Base-by-base conservation (phyloP, 2,888 invertebrate species). In the Anarsia innoxiella region DNA sequence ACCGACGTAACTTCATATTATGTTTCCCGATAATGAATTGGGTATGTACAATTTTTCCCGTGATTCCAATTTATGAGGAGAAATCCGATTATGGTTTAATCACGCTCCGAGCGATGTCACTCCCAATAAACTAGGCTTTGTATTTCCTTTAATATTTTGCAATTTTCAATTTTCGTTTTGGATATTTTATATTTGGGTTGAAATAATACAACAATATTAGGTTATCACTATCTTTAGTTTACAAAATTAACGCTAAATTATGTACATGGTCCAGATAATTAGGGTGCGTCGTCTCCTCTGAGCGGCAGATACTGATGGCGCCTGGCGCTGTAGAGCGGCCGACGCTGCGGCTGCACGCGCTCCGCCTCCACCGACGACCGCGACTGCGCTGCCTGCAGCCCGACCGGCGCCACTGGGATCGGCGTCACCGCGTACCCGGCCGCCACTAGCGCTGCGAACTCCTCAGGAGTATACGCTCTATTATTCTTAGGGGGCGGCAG, bases 361-460 rank as follows among this genome's bases (percentile, higher is more conserved):
- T 58, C 60, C 3, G 61, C 45, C 39, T 76, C 79, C 4, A 63
- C 46, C 6, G 65, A 67, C 5, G 83, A 76, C 37, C 83, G 68
- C 1, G 84, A 79, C 40, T 82, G 80, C 4, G 80, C 80, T 11
- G 53, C 56, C 36, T 71, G 73, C 25, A 66, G 50, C 38, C 58
- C 66, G 13, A 59, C 35, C 1, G 75, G 61, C 23, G 72, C 70
- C 1, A 86, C 78, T 35, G 86, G 86, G 25, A 86, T 67, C 19
- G 86, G 86, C 2, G 86, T 86, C 1, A 86, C 86, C 1, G 86
- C 66, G 43, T 85, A 86, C 0, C 86, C 86, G 39, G 86, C 86
- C 8, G 78, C 84, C 26, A 86, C 69, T 40, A 86, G 60, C 9
- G 83, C 85, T 12, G 75, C 74, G 40, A 86, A 86, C 45, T 86